phyloP scores from a whole-genome alignment of 2,797 vertebrate species.

The Helostoma temminkii region DNA sequence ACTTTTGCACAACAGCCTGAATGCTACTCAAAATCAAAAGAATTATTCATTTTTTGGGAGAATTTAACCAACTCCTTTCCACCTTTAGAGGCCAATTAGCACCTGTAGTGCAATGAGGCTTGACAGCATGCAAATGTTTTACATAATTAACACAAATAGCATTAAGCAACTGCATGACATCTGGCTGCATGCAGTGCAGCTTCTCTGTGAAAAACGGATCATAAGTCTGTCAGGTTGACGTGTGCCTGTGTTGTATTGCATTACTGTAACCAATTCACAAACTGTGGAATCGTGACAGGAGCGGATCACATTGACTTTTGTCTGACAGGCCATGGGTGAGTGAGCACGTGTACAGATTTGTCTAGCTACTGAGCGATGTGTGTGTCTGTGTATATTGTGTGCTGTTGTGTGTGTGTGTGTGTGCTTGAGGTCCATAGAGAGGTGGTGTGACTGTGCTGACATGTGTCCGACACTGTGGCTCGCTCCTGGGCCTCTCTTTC shows the following conservation, averaged over 20 bases:
- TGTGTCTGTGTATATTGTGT: constrained; percentile 46
- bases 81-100: constrained; percentile 80
- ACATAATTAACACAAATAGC: constrained; percentile 85
- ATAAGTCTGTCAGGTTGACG: constrained; percentile 47
- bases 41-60: constrained; percentile 77
- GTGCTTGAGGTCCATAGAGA: constrained; percentile 68
- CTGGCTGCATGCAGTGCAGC: constrained; percentile 33
- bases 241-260: constrained; percentile 45
- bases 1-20: constrained; percentile 58
- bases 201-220: constrained; percentile 43
- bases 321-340: constrained; percentile 73
- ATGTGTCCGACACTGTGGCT: constrained; percentile 83
- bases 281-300: constrained; percentile 65
- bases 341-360: constrained; percentile 80
- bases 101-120: constrained; percentile 82
- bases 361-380: constrained; percentile 71
- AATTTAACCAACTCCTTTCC: constrained; percentile 77
- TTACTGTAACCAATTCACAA: constrained; percentile 58
- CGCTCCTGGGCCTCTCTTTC: constrained; percentile 76
- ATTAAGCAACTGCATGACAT: constrained; percentile 76
- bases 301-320: constrained; percentile 76
- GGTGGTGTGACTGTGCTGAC: constrained; percentile 77
- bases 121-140: constrained; percentile 80
- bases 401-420: constrained; percentile 47
- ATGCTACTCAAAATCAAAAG: constrained; percentile 72